Percentiles rank a stretch among this genome's conserved stretches.
phyloP scores from a whole-genome alignment of 2,888 invertebrate genomes.

The Anaspis maculata region DNA sequence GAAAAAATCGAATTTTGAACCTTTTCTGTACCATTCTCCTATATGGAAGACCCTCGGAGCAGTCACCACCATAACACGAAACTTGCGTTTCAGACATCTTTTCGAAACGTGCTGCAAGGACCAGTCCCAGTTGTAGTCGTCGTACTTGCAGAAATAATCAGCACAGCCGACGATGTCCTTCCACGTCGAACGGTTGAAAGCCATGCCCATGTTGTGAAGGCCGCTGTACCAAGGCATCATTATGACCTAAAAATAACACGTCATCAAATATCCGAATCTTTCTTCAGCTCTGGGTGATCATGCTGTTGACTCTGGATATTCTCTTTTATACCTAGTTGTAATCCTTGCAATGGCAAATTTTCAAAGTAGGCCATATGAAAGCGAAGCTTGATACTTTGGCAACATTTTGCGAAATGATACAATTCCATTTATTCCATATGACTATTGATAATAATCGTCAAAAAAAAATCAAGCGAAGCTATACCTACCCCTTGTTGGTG shows the following conservation, averaged over 20 bases:
- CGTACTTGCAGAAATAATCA: slow-evolving; percentile 86
- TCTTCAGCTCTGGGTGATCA: too few species aligned
- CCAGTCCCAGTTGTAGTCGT: slow-evolving; percentile 99
- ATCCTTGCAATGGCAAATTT: too few species aligned
- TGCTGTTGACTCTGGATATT: too few species aligned
- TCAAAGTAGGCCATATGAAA: too few species aligned
- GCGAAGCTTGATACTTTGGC: too few species aligned
- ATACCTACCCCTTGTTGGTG: too few species aligned
- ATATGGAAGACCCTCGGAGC: slow-evolving; percentile 97
- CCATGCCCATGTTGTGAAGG: slow-evolving; percentile 99
- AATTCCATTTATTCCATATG: too few species aligned
- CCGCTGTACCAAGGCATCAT: slow-evolving; percentile 92
- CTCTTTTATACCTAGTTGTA: too few species aligned
- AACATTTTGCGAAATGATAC: too few species aligned
- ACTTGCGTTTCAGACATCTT: slow-evolving; percentile 64
- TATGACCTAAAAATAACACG: slow-evolving; percentile 77
- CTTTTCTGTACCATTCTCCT: slow-evolving; percentile 98
- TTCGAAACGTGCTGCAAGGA: slow-evolving; percentile 87
- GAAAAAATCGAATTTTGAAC: slow-evolving; percentile 30
- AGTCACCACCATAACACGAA: slow-evolving; percentile 82
- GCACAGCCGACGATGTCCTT: slow-evolving; percentile 70
- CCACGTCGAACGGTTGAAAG: slow-evolving; percentile 86
- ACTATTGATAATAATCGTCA: too few species aligned
- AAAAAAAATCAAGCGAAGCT: too few species aligned
- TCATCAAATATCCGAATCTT: too few species aligned